These are phyloP conservation scores for Cygnus olor DNA, from an alignment of 2,797 vertebrate species.

Conservation along the genomic window DNA sequence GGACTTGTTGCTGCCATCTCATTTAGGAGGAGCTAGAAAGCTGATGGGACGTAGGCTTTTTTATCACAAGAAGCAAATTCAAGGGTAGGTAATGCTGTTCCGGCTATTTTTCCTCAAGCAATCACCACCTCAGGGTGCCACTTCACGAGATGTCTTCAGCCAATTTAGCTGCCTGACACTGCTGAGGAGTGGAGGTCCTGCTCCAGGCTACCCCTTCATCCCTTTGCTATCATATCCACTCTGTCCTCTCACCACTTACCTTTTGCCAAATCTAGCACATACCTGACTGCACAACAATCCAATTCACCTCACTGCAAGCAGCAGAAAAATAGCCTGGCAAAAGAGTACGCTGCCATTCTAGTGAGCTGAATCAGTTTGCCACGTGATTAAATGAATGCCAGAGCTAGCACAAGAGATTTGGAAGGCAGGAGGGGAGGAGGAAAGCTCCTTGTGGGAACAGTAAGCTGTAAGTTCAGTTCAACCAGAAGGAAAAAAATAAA, in stretches of 20 bases:
- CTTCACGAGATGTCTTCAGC: background rate
- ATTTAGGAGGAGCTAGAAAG: background rate
- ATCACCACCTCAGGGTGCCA: background rate
- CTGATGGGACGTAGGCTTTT: background rate
- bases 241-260: background rate
- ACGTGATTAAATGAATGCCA: constrained; percentile 25
- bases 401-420: constrained; percentile 21
- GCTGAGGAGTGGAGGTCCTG: background rate
- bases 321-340: constrained; percentile 21
- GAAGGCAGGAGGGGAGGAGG: constrained; percentile 8
- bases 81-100: background rate
- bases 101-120: background rate
- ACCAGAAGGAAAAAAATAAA: background rate
- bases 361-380: constrained; percentile 37
- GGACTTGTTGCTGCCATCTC: background rate
- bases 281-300: constrained; percentile 51
- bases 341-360: constrained; percentile 5
- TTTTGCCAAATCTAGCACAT: constrained; percentile 39
- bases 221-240: background rate
- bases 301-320: constrained; percentile 32
- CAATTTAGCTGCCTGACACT: background rate
- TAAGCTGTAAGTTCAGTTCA: constrained; percentile 46
- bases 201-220: background rate
- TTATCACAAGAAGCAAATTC: background rate
- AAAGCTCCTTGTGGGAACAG: constrained; percentile 25